Evolutionary conservation across 1,140 invertebrate genomes (phyloP), one percentile per base, ranked within the genome.

Genomic region (Heliconius eleuchia): DNA sequence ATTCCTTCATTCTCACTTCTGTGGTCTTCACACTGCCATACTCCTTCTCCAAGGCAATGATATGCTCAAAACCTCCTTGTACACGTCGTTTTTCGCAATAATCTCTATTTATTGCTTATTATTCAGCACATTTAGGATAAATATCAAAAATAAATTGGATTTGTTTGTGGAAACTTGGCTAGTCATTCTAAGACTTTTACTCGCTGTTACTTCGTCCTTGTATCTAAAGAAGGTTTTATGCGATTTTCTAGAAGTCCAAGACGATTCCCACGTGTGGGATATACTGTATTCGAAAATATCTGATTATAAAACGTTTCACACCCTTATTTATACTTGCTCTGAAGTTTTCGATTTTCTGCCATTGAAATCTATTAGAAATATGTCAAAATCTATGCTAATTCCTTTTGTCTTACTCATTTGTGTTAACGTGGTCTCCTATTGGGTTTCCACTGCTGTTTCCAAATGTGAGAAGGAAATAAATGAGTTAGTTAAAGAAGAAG

Each of bases 261-360:
- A 96, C 34, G 95, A 98, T 95, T 95, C 95, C 39, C 98, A 98
- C 86, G 96, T 98, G 66, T 96, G 96, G 86, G 97, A 98, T 82
- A 96, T 98, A 66, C 91, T 98, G 1, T 95, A 92, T 76, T 96
- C 97, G 1, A 98, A 98, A 91, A 96, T 98, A 66, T 96, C 95
- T 0, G 92, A 95, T 83, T 98, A 96, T 87, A 96, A 96, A 85
- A 97, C 96, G 83, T 98, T 98, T 86, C 97, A 98, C 86, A 98
- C 97, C 0, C 91, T 97, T 86, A 92, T 98, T 16, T 98, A 98
- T 83, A 98, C 97, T 0, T 98, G 98, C 93, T 96, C 97, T 2
- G 94, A 96, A 1, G 98, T 98, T 85, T 98, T 98, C 92, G 97
- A 98, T 84, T 98, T 98, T 87, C 86, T 98, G n/a, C 96, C 95